Evolutionary conservation across 2,797 vertebrate species (phyloP).

Genomic region (Siniperca undulata): DNA sequence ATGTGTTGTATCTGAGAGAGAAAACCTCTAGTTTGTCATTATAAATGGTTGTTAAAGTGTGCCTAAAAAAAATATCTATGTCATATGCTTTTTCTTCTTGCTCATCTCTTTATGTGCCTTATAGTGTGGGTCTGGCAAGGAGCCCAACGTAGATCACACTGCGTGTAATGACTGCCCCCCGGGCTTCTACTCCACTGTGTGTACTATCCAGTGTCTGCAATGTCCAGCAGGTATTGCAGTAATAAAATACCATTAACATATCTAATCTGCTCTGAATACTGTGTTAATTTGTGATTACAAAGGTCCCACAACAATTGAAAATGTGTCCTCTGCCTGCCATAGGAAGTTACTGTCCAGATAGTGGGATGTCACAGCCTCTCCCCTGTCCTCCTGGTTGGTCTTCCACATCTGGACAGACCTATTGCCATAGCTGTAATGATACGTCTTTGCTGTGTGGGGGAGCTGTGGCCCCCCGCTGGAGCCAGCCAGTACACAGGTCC

Average conservation of each 20-base stretch:
- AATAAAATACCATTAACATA: neutral
- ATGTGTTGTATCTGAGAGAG: no score
- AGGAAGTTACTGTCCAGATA: constrained; percentile 86
- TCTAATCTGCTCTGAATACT: neutral
- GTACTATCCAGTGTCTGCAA: constrained; percentile 76
- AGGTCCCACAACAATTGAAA: neutral
- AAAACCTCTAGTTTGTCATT: no score
- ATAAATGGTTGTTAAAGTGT: no score
- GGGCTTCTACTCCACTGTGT: constrained; percentile 81
- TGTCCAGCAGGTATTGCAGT: constrained; percentile 87
- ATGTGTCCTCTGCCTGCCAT: constrained; percentile 19
- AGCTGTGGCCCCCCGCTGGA: constrained; percentile 62
- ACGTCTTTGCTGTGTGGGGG: constrained; percentile 69
- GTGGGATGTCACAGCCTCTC: constrained; percentile 78
- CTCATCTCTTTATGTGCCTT: constrained; percentile 13
- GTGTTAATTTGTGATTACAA: constrained; percentile 1
- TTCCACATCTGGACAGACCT: constrained; percentile 75
- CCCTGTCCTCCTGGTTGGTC: constrained; percentile 79
- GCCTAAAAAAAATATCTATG: neutral
- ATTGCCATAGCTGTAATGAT: constrained; percentile 81
- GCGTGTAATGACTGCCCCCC: constrained; percentile 78
- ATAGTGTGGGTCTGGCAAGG: constrained; percentile 83
- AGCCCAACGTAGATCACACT: constrained; percentile 80
- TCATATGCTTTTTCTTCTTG: neutral
- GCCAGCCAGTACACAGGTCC: constrained; percentile 67